phyloP scores from a whole-genome alignment of 2,113 vertebrate genomes.

The Sclerurus mexicanus region DNA sequence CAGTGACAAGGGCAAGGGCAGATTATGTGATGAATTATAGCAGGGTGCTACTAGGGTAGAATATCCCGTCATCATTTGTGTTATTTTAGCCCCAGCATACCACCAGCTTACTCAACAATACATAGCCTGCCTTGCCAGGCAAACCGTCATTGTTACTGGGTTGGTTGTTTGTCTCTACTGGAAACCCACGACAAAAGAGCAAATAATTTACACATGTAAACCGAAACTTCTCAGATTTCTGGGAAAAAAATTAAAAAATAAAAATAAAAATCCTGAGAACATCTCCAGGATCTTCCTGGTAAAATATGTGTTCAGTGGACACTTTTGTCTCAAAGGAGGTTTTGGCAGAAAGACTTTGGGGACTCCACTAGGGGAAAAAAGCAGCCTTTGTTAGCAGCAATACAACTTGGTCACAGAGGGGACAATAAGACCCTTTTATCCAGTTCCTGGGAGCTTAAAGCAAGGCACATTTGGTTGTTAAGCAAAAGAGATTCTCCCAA shows the following conservation, averaged over 20 bases:
- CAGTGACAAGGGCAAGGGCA: background rate
- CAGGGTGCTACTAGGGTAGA: background rate
- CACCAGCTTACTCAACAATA: background rate
- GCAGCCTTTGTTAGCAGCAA: background rate
- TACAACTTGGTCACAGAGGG: background rate
- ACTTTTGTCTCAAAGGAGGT: background rate
- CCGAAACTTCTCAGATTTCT: background rate
- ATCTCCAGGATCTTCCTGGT: background rate
- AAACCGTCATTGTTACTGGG: background rate
- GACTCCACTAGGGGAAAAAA: background rate
- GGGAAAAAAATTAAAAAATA: background rate
- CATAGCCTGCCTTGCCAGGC: background rate
- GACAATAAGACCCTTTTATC: background rate
- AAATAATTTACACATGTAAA: background rate
- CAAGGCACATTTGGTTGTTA: background rate
- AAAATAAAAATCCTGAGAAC: background rate
- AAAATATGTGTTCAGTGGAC: background rate
- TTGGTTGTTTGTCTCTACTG: background rate
- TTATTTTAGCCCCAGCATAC: background rate
- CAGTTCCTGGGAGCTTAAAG: background rate
- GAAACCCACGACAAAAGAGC: background rate
- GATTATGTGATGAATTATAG: background rate
- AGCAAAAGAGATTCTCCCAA: background rate
- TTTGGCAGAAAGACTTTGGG: background rate
- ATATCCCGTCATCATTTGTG: background rate